phyloP scores from a whole-genome alignment of 2,797 vertebrate genomes.

The Galaxias olidus region DNA sequence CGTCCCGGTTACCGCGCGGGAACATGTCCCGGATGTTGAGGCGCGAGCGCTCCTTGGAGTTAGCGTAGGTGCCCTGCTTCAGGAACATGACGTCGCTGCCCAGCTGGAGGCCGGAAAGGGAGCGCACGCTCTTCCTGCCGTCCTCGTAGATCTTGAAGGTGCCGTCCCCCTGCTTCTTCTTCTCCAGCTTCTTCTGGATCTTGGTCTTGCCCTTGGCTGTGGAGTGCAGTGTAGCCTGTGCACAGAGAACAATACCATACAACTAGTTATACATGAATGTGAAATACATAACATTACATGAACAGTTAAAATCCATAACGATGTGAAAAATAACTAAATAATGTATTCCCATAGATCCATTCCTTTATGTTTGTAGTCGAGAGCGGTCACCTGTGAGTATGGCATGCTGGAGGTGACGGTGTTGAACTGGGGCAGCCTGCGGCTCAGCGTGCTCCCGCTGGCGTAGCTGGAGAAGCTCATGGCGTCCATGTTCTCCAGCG shows the following conservation, averaged over 20 bases:
- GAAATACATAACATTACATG: too few relatives aligned
- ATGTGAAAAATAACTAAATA: too few relatives aligned
- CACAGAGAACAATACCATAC: neutral
- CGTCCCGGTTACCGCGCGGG: constrained; percentile 82
- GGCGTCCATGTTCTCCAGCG: constrained; percentile 87
- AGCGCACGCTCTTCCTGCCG: constrained; percentile 93
- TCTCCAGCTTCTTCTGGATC: constrained; percentile 94
- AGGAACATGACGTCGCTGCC: constrained; percentile 98
- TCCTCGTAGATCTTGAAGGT: constrained; percentile 97
- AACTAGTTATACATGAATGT: too few relatives aligned
- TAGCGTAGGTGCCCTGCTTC: constrained; percentile 88
- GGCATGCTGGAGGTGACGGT: constrained; percentile 84
- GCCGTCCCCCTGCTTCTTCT: constrained; percentile 90
- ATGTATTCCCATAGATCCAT: too few relatives aligned
- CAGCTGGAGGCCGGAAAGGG: constrained; percentile 92
- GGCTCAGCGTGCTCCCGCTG: constrained; percentile 86
- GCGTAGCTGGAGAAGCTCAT: constrained; percentile 95
- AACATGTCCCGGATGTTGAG: constrained; percentile 95
- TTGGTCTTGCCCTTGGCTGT: constrained; percentile 94
- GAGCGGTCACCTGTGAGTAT: too few relatives aligned
- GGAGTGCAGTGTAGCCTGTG: constrained; percentile 87
- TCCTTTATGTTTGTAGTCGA: too few relatives aligned
- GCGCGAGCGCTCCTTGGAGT: constrained; percentile 85
- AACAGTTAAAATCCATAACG: too few relatives aligned
- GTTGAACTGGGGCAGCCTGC: constrained; percentile 81